Evolutionary conservation across 2,113 vertebrate genomes (phyloP), one percentile per base, ranked within the genome.

Genomic region (Phycodurus eques): DNA sequence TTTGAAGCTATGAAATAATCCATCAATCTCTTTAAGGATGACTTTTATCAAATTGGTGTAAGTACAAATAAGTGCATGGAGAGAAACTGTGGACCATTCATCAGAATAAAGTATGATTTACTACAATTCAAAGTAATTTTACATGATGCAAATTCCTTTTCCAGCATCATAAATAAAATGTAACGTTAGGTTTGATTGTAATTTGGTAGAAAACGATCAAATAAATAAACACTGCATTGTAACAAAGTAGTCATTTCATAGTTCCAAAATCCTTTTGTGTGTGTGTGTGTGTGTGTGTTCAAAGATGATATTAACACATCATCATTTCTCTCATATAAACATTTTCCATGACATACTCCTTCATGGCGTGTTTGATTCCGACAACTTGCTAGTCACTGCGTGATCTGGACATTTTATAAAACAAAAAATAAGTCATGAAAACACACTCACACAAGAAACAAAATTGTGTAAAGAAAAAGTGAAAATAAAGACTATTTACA

Each of bases 1-100:
- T 92, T 91, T 91, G 90, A 93, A 93, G 88, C 91, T 92, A 91
- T 92, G 90, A 93, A 93, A 93, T 78, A 88, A 92, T 79, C 72
- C 64, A 54, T 82, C 73, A 67, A 70, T 66, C 44, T 66, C 42
- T 64, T n/a, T 43, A 7, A 11, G 39, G 35, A 77, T 51, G 62
- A 74, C 67, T 43, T 70, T 78, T 78, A 71, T 75, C 51, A 72
- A 89, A 83, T 81, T 65, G 31, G 20, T 70, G 31, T 77, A 31
- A 80, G 74, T 77, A 73, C 70, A 77, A 65, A 75, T 88, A 90
- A 89, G 89, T 87, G 84, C 85, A 85, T 80, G 59, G n/a, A 73
- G n/a, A 67, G 68, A 84, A 78, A 53, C 54, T 62, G 57, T 77
- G 72, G 68, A 64, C 54, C 61, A 47, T 84, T 20, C 67, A 65